Evolutionary conservation across 2,113 vertebrate species (phyloP).

Genomic region (Grus americana): DNA sequence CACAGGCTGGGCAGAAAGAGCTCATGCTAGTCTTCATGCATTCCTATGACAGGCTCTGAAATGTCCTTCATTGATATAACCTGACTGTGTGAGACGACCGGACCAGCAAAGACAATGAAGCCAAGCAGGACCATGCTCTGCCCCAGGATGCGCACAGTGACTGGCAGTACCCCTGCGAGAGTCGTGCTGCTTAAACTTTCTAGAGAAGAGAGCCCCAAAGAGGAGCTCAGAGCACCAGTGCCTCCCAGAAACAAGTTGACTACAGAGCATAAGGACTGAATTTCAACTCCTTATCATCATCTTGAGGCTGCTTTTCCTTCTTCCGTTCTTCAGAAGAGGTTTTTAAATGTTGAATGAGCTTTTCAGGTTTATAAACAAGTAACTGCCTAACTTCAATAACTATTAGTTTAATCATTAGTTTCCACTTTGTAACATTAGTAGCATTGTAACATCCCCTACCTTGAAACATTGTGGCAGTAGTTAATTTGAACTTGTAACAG

Average conservation of each 20-base stretch:
- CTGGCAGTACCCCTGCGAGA: rapidly evolving
- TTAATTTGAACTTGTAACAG: too few species aligned
- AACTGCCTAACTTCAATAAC: background rate
- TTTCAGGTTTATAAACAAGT: background rate
- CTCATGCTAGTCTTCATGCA: rapidly evolving
- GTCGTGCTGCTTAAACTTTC: too few species aligned
- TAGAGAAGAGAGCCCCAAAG: background rate
- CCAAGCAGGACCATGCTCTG: background rate
- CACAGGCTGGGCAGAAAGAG: background rate
- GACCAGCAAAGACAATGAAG: background rate
- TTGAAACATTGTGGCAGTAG: too few species aligned
- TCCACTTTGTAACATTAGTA: background rate
- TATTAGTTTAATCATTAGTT: background rate
- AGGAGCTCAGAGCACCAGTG: background rate
- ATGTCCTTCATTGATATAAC: rapidly evolving
- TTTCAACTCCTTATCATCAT: background rate
- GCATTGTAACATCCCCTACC: background rate
- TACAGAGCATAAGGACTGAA: background rate
- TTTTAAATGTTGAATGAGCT: background rate
- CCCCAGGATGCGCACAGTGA: background rate
- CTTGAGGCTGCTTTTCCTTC: background rate
- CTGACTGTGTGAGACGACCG: rapidly evolving
- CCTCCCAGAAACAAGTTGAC: background rate
- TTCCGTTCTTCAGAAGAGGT: background rate
- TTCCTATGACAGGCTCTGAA: background rate